A percentile compares a stretch with the other conserved stretches of the same genome.
Conservation (phyloP, 2,888 invertebrate species). For the Metopia argyrocephala region DNA sequence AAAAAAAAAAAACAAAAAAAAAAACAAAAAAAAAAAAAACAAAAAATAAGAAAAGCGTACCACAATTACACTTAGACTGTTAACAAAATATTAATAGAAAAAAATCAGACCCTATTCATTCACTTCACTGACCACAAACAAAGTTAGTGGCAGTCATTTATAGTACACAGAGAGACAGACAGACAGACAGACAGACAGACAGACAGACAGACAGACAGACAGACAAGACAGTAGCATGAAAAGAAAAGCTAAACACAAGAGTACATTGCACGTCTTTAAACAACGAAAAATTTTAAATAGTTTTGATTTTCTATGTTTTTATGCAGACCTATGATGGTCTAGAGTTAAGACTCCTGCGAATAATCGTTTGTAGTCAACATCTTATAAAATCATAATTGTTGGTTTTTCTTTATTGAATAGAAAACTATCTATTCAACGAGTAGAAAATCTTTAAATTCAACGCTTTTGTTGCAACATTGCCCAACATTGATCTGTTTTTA, state of each 20-base stretch:
- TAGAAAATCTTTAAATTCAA: too few relatives aligned
- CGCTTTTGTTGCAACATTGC: too few relatives aligned
- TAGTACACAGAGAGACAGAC: constrained; percentile 26
- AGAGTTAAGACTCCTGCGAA: too few relatives aligned
- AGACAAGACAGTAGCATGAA: neutral
- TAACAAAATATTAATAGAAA: constrained; percentile 25
- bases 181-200: neutral
- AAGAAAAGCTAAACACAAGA: neutral
- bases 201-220: constrained; percentile 10
- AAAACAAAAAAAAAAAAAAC: neutral
- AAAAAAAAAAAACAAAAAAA: neutral
- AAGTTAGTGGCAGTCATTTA: constrained; percentile 44
- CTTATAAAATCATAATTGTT: too few relatives aligned
- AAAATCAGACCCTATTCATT: constrained; percentile 39
- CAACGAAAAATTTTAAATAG: too few relatives aligned
- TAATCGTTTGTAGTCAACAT: too few relatives aligned
- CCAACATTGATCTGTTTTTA: too few relatives aligned
- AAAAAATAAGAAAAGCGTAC: constrained; percentile 34
- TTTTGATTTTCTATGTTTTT: too few relatives aligned
- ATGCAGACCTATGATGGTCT: too few relatives aligned
- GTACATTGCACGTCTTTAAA: neutral
- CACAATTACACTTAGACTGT: too few relatives aligned
- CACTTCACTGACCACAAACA: constrained; percentile 66
- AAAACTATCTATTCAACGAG: too few relatives aligned
- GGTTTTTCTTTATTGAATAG: too few relatives aligned